Evolutionary conservation across 2,797 vertebrate genomes (phyloP).

Genomic region (Pteronotus mesoamericanus): DNA sequence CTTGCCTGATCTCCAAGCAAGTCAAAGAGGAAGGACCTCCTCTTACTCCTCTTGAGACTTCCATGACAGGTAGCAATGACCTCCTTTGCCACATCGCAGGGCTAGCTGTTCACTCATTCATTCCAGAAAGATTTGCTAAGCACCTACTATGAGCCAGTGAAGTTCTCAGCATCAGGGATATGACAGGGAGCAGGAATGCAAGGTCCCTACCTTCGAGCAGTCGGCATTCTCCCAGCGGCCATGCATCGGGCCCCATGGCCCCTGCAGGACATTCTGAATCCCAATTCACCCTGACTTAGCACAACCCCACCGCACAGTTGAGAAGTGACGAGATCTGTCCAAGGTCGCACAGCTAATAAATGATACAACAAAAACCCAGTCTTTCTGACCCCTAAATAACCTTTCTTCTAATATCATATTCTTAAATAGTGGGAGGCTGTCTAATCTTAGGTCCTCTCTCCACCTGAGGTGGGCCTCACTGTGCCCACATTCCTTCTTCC

Average conservation of each 20-base stretch:
- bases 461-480: background rate
- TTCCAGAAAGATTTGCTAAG: background rate
- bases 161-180: background rate
- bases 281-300: background rate
- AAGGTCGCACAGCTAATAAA: background rate
- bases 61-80: background rate
- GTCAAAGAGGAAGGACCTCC: background rate
- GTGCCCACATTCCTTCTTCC: background rate
- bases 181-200: accelerated
- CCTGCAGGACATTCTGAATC: background rate
- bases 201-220: background rate
- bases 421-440: background rate
- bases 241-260: accelerated
- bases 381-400: background rate
- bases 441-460: background rate
- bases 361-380: background rate
- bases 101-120: accelerated
- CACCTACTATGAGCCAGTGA: background rate
- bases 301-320: background rate
- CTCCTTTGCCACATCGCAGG: background rate
- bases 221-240: background rate
- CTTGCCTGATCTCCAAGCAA: no score
- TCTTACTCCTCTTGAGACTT: background rate
- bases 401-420: background rate
- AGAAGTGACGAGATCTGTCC: background rate